Evolutionary conservation across 2,113 vertebrate genomes (phyloP), one percentile per base, ranked within the genome.

Genomic region (Antechinus flavipes): DNA sequence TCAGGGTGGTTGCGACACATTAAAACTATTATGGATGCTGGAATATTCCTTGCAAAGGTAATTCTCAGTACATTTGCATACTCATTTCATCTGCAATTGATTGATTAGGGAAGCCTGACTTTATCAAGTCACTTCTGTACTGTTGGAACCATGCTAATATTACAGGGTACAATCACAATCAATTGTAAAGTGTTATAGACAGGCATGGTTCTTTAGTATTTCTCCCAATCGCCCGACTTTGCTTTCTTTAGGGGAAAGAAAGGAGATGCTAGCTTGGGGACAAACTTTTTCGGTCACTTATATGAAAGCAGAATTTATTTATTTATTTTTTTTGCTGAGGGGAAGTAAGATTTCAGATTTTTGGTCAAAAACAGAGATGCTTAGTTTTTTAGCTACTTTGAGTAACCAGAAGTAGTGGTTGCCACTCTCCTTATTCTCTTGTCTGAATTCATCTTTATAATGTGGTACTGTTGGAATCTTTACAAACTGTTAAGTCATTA

Each of bases 1-100:
- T 99, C 99, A 0, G 99, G 99, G 27, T 99, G 99, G 99, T 53
- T 99, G 8, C 98, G 98, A 95, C 99, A 99, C 98, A 99, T 99
- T 96, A 99, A 99, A 98, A 98, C 99, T 95, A 97, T 99, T 90
- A 98, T 99, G 99, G 99, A 99, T 97, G 99, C 99, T 61, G 98
- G 98, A 1, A 97, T 99, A 95, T 99, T 99, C 94, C 98, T 99
- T 61, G 98, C 99, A 92, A 99, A 99, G 99, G 99, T 99, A 98
- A 98, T 96, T 52, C 93, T 94, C 54, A 94, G 92, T 93, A 91
- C 56, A 92, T 96, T 61, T 54, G 89, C 68, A 58, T 92, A 93
- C 54, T 93, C 47, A 30, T 92, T 95, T 95, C 49, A 92, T 95
- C 42, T 91, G 90, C 46, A 11, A 92, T 49, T 89, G 89, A 92